These are phyloP conservation scores for Eriosoma lanigerum DNA, from an alignment of 1,140 invertebrate species.

Conservation along the genomic window DNA sequence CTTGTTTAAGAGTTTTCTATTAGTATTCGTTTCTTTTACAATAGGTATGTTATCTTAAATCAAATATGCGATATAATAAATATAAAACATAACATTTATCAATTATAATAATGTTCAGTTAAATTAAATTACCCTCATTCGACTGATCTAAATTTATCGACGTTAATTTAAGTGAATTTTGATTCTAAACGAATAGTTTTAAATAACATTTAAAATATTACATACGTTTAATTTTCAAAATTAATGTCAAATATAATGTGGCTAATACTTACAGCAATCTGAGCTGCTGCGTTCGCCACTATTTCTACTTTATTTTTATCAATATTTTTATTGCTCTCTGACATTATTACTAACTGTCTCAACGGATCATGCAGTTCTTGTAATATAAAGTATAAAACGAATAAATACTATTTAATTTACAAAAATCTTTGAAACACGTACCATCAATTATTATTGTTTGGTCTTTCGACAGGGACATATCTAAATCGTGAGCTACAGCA, in stretches of 20 bases:
- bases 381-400: no score
- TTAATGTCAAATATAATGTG: neutral
- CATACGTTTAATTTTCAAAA: neutral
- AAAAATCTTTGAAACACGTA: neutral
- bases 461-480: constrained; percentile 57
- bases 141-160: neutral
- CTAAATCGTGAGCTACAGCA: constrained; percentile 73
- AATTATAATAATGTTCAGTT: neutral
- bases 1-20: constrained; percentile 4
- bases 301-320: constrained; percentile 56
- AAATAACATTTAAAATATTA: neutral
- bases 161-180: constrained; percentile 13
- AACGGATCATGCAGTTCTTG: constrained; percentile 60
- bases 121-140: constrained; percentile 2
- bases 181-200: neutral
- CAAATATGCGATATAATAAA: no score
- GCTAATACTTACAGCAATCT: constrained; percentile 12
- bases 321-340: constrained; percentile 58
- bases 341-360: constrained; percentile 62
- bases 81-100: no score
- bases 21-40: neutral
- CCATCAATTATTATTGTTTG: constrained; percentile 8
- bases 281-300: constrained; percentile 54
- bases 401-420: neutral
- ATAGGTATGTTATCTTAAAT: no score